Percentiles rank a stretch among this genome's conserved stretches.
Conservation (phyloP, 2,797 vertebrate species). For the Catharus ustulatus region DNA sequence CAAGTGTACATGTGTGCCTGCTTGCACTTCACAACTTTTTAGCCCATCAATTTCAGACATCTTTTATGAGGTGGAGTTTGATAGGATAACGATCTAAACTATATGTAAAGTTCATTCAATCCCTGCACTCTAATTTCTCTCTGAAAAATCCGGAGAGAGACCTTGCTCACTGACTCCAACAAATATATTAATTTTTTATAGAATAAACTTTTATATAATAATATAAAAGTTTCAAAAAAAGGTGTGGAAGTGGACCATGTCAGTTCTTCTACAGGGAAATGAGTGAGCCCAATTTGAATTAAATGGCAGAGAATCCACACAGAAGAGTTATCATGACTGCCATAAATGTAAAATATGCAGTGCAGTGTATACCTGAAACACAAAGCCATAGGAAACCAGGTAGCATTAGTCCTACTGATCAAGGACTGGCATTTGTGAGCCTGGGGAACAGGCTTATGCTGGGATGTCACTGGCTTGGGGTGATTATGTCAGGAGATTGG, state of each 20-base stretch:
- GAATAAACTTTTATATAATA: too few species aligned
- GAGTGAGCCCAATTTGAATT: background rate
- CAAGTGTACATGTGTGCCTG: background rate
- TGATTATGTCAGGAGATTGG: background rate
- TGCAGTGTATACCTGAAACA: background rate
- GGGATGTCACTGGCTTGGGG: background rate
- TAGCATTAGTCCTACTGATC: background rate
- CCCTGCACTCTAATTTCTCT: too few species aligned
- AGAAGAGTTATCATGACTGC: background rate
- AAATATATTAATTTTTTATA: background rate
- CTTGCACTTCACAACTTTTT: rapidly evolving
- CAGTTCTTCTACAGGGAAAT: background rate
- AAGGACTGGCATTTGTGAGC: background rate
- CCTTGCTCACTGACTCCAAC: too few species aligned
- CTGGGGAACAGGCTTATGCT: background rate
- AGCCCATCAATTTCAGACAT: background rate
- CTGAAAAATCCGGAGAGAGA: too few species aligned
- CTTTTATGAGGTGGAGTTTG: background rate
- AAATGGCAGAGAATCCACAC: background rate
- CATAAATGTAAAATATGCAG: background rate
- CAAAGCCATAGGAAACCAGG: background rate
- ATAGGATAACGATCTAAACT: background rate
- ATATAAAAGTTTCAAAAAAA: background rate
- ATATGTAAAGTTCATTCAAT: too few species aligned
- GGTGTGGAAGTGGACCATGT: rapidly evolving